Evolutionary conservation across 2,797 vertebrate genomes (phyloP).

Genomic region (Mionectes olivaceus): DNA sequence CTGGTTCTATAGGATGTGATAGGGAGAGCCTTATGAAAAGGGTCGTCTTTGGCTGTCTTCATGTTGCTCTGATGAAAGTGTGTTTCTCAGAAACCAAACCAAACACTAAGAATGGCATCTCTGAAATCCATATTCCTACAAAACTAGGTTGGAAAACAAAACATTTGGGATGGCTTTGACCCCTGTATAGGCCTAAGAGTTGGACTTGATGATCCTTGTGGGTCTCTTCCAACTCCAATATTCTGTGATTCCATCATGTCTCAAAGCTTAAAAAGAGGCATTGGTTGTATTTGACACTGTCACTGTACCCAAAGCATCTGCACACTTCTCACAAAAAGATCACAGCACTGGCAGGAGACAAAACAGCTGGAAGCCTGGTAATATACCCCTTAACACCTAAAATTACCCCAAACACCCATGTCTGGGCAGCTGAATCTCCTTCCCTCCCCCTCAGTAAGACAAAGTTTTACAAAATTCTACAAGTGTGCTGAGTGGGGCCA

Average conservation of each 20-base stretch:
- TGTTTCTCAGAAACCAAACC: neutral
- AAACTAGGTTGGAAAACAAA: neutral
- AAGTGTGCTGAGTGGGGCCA: neutral
- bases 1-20: neutral
- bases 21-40: neutral
- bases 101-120: neutral
- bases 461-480: neutral
- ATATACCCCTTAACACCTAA: neutral
- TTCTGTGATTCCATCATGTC: neutral
- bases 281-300: neutral
- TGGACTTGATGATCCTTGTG: neutral
- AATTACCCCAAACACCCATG: neutral
- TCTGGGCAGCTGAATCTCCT: neutral
- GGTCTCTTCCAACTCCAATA: neutral
- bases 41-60: neutral
- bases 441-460: neutral
- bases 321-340: neutral
- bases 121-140: neutral
- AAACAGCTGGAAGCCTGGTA: neutral
- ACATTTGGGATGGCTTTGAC: neutral
- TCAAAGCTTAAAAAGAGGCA: neutral
- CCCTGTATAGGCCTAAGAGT: neutral
- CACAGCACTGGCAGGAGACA: neutral
- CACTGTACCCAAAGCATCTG: neutral
- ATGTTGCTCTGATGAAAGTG: neutral